Conservation (phyloP, 2,113 vertebrate species). For the Bolborhynchus lineola region DNA sequence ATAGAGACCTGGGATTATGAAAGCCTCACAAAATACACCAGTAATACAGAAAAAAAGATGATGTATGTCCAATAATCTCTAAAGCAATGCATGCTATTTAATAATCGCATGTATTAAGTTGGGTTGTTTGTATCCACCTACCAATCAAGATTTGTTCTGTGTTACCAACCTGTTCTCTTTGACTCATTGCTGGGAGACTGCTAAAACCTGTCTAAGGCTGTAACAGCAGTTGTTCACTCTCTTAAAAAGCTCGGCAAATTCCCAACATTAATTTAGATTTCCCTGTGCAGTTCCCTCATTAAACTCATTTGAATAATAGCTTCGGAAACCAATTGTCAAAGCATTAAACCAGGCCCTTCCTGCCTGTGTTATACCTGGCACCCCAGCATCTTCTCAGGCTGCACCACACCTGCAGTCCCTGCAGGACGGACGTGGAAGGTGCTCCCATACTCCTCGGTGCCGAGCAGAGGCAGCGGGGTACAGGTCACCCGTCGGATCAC, state of each 20-base stretch:
- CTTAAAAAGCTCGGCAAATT: neutral
- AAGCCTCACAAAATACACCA: neutral
- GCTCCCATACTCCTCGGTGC: neutral
- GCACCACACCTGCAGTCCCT: neutral
- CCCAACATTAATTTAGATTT: neutral
- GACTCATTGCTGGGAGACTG: neutral
- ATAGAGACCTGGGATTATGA: neutral
- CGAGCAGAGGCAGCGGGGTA: neutral
- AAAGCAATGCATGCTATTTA: neutral
- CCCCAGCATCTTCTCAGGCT: neutral
- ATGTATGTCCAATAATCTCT: neutral
- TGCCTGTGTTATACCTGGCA: rapidly evolving
- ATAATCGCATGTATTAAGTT: neutral
- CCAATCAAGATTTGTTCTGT: neutral
- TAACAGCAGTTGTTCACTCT: neutral
- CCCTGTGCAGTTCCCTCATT: neutral
- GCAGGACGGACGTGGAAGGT: rapidly evolving
- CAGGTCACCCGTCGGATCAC: no score
- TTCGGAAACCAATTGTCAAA: neutral
- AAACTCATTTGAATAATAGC: neutral
- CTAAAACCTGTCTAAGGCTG: neutral
- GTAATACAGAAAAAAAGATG: neutral
- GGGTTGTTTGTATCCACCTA: neutral
- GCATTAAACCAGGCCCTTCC: neutral
- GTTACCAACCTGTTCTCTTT: neutral